A percentile compares a stretch with the other conserved stretches of the same genome.
These are phyloP conservation scores for Macrocentrus cingulum DNA, from an alignment of 1,140 invertebrate genomes.

Conservation along the genomic window DNA sequence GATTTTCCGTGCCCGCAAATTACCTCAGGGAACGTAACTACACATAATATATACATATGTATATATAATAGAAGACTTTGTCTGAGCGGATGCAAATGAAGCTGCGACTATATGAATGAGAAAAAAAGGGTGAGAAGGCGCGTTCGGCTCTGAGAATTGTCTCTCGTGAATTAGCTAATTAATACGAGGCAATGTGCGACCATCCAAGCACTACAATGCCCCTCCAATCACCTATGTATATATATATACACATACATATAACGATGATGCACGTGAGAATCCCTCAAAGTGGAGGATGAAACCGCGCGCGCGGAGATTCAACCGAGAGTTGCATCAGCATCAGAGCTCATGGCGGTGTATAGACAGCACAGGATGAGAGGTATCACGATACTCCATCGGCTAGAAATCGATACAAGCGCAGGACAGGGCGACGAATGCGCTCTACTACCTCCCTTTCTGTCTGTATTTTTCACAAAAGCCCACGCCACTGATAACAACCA, in stretches of 20 bases:
- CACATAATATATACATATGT: neutral
- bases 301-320: neutral
- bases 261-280: neutral
- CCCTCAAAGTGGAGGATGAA: neutral
- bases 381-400: slow-evolving; percentile 53
- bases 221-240: too few relatives aligned
- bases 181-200: neutral
- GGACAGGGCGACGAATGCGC: slow-evolving; percentile 27
- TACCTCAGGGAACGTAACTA: neutral
- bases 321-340: slow-evolving; percentile 22
- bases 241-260: neutral
- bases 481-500: slow-evolving; percentile 39
- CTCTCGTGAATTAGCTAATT: slow-evolving; percentile 13
- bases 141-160: too few relatives aligned
- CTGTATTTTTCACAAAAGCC: slow-evolving; percentile 51
- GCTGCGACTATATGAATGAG: neutral
- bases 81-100: neutral
- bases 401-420: slow-evolving; percentile 54
- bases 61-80: too few relatives aligned
- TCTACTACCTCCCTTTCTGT: slow-evolving; percentile 22
- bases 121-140: neutral
- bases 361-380: slow-evolving; percentile 32
- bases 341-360: neutral
- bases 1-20: slow-evolving; percentile 23
- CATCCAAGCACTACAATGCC: too few relatives aligned